Conservation (phyloP, 1,140 invertebrate genomes). For the Probaryconus sp. region DNA sequence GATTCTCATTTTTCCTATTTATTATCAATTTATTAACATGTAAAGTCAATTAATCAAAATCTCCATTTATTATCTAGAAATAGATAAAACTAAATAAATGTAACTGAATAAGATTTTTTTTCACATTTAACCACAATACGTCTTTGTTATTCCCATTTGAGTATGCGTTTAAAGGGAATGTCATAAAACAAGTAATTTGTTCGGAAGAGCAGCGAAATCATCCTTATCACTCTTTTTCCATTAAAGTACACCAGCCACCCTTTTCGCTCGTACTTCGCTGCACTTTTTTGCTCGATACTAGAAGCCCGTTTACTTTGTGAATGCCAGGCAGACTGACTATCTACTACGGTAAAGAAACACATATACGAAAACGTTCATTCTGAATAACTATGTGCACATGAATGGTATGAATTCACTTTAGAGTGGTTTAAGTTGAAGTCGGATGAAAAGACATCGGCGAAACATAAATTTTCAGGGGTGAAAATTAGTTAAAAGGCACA, state of each 20-base stretch:
- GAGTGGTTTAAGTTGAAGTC: slow-evolving; percentile 32
- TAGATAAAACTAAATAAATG: too few species aligned
- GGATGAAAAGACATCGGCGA: slow-evolving; percentile 46
- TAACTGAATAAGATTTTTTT: too few species aligned
- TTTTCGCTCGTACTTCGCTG: slow-evolving; percentile 16
- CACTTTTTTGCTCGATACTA: slow-evolving; percentile 9
- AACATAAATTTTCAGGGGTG: slow-evolving; percentile 37
- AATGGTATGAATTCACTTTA: slow-evolving; percentile 52
- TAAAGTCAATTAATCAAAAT: too few species aligned
- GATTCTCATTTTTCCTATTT: too few species aligned
- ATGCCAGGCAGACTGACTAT: slow-evolving; percentile 28
- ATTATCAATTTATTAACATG: too few species aligned
- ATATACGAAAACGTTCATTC: slow-evolving; percentile 36
- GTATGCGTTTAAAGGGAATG: too few species aligned
- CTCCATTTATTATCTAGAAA: too few species aligned
- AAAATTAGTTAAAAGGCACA: slow-evolving; percentile 42
- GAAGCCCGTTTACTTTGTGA: slow-evolving; percentile 23
- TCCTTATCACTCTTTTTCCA: slow-evolving; percentile 26
- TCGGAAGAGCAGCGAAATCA: too few species aligned
- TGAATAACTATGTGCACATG: slow-evolving; percentile 46
- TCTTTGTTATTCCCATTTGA: too few species aligned
- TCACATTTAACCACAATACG: too few species aligned
- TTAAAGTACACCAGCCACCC: slow-evolving; percentile 4
- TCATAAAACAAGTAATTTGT: too few species aligned
- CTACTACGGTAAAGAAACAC: slow-evolving; percentile 33